Evolutionary conservation across 2,797 vertebrate genomes (phyloP), one percentile per base, ranked within the genome.

Genomic region (Amniataba percoides): DNA sequence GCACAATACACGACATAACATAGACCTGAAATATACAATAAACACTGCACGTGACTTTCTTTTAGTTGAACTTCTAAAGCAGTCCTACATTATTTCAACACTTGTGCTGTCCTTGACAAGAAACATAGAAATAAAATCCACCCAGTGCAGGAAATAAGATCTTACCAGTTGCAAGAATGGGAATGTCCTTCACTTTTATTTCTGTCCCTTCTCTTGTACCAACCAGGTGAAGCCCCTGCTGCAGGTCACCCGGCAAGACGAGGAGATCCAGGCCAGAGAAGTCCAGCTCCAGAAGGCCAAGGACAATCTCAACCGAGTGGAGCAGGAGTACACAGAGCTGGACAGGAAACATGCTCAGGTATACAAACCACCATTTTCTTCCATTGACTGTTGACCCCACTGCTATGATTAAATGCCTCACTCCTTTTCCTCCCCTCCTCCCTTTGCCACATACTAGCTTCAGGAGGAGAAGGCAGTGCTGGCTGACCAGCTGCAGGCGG

Each of bases 241-340:
- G 71, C 97, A 98, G 89, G 97, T 98, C 63, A 97, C 96, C 0
- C 94, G 97, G 12, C 97, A 98, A 88, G 97, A 98, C 11, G 97
- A 98, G 85, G 97, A 97, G 88, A 96, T 98, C 84, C 97, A 98
- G 89, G 92, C 88, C 0, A 93, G 95, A 62, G 97, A 95, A 39
- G 64, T 94, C 0, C 95, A 96, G 80, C 94, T 98, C 23, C 95
- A 95, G 87, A 97, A 97, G 71, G 96, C 96, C 55, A 96, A 96
- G 72, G 97, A 97, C 52, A 94, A 93, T 7, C 95, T 98, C 55
- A 83, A 80, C 51, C 94, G 94, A 89, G 94, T 91, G 5, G 96
- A 97, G 68, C 90, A 90, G 36, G 95, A 97, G 53, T 96, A 93
- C 61, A 82, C 80, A 0, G 97, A 98, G 7, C 91, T 98, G 71